Evolutionary conservation across 37 sponge, comb jelly and placozoan species (phyloP), one percentile per base, ranked within the genome.

Genomic region (Theonella swinhoei): DNA sequence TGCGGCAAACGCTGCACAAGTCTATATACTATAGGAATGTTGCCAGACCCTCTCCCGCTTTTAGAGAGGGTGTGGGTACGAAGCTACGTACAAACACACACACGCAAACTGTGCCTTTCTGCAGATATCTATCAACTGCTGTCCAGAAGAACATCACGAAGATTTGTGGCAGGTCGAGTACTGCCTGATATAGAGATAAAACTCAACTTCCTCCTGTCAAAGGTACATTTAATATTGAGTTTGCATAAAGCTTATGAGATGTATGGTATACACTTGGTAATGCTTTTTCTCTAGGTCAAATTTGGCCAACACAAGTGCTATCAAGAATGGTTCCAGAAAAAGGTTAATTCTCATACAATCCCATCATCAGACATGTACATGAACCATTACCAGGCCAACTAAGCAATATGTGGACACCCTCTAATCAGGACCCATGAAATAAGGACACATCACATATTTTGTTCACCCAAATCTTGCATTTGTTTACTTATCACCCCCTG

Each of bases 151-250:
- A 99, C 99, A 2, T 95, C 97, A 11, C 74, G 97, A 26, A 78
- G 94, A 64, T 96, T 92, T 77, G 76, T 96, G 26, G 86, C 90
- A 28, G 90, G 94, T 26, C 67, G 99, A 23, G 66, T 99, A 34
- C 81, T 95, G 9, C 85, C 95, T 31, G 99, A 99, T n/a, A 83
- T 91, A 81, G 99, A 96, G 85, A 89, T 80, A 17, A 99, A 92
- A 76, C 79, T 99, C 34, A 90, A 79, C 81, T 99, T 99, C 81
- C 79, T 99, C 20, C 81, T 92, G 2, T 86, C 91, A 14, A 92
- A 97, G 78, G 96, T 94, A 37, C 3, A 60, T 34, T 40, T 39
- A 32, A 32, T 68, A 31, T 11, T 73, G 40, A 35, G 74, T 39
- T 7, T 33, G 7, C 42, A 38, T 11, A 17, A n/a, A 11, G 39